Conservation (phyloP, 2,113 vertebrate species). For the Pleuronectes platessa region DNA sequence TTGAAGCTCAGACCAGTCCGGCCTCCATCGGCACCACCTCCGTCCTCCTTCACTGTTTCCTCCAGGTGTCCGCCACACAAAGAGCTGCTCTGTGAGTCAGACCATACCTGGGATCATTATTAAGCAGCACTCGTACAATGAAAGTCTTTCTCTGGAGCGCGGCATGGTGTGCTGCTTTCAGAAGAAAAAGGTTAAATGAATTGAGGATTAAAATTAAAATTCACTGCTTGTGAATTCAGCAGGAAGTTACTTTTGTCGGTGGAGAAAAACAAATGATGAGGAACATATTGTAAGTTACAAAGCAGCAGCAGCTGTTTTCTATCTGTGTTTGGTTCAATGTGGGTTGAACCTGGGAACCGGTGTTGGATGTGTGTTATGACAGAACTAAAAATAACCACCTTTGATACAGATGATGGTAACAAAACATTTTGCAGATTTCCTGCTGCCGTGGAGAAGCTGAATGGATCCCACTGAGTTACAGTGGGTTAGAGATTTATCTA, state of each 20-base stretch:
- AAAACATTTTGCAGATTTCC: neutral
- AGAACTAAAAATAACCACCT: conserved; percentile 17
- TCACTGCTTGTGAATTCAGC: conserved; percentile 34
- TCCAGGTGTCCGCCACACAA: conserved; percentile 67
- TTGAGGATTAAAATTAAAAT: neutral
- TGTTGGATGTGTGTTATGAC: too few relatives aligned
- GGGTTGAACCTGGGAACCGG: too few relatives aligned
- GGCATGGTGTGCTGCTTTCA: conserved; percentile 10
- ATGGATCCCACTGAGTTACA: too few relatives aligned
- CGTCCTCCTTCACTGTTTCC: conserved; percentile 53
- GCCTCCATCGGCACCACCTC: conserved; percentile 38
- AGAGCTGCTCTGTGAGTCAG: conserved; percentile 51
- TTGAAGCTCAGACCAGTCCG: conserved; percentile 51
- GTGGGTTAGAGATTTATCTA: too few relatives aligned
- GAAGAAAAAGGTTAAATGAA: conserved; percentile 11
- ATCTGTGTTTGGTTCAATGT: too few relatives aligned
- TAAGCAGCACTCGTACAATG: conserved; percentile 34
- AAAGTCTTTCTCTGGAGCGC: conserved; percentile 22
- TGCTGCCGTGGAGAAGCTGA: too few relatives aligned
- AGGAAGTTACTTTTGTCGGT: conserved; percentile 11
- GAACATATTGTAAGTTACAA: neutral
- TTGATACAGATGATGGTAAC: conserved; percentile 27
- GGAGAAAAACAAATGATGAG: conserved; percentile 9
- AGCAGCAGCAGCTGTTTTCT: too few relatives aligned
- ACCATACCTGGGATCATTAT: conserved; percentile 38